These are phyloP conservation scores for Chroicocephalus ridibundus DNA, from an alignment of 2,113 vertebrate genomes.

Conservation along the genomic window DNA sequence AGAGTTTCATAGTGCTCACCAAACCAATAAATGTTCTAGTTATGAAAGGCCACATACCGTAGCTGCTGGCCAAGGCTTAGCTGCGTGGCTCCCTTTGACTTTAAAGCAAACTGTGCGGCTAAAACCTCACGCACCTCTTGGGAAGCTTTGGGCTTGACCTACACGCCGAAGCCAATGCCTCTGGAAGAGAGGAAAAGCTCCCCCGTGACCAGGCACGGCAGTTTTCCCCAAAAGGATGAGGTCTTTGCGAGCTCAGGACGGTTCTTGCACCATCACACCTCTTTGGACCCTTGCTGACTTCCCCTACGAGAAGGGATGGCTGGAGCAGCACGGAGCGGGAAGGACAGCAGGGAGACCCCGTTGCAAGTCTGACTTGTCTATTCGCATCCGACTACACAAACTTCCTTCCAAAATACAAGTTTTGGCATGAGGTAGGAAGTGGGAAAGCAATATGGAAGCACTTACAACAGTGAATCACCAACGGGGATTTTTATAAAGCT, in stretches of 20 bases:
- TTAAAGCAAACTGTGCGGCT: neutral
- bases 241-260: neutral
- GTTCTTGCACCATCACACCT: neutral
- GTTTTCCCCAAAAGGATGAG: neutral
- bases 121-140: constrained; percentile 13
- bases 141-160: neutral
- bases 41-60: neutral
- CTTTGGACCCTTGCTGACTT: neutral
- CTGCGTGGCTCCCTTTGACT: neutral
- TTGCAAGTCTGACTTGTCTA: neutral
- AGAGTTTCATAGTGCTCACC: neutral
- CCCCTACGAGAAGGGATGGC: neutral
- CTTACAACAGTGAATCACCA: neutral
- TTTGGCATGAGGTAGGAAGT: neutral
- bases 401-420: neutral
- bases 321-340: neutral
- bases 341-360: fast-evolving
- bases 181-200: neutral
- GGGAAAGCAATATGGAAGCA: neutral
- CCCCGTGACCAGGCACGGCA: neutral
- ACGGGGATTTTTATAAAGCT: neutral
- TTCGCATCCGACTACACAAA: neutral
- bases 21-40: neutral
- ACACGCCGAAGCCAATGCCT: neutral
- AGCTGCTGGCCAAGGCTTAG: neutral